Conservation (phyloP, 2,113 vertebrate species). For the Connochaetes taurinus region DNA sequence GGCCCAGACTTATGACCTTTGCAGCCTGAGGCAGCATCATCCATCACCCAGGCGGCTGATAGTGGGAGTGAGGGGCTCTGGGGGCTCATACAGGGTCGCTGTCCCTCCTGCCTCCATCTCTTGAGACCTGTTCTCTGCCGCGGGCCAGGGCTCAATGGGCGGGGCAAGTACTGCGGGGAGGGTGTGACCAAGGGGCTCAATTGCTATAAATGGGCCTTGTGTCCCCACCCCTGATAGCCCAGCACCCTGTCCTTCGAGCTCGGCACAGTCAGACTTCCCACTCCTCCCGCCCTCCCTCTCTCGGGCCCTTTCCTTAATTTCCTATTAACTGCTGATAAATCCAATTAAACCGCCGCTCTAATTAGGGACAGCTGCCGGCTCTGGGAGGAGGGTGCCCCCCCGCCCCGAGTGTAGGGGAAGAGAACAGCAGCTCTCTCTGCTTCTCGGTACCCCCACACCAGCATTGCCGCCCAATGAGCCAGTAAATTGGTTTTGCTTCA, state of each 20-base stretch:
- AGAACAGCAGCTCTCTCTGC: conserved; percentile 34
- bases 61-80: neutral
- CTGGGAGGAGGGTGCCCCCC: conserved; percentile 21
- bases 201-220: neutral
- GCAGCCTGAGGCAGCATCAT: conserved; percentile 41
- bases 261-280: neutral
- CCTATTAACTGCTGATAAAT: conserved; percentile 81
- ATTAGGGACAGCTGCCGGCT: conserved; percentile 83
- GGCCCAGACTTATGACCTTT: conserved; percentile 73
- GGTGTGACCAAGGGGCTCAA: neutral
- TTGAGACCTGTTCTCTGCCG: neutral
- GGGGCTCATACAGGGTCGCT: neutral
- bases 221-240: neutral
- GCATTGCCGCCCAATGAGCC: conserved; percentile 66
- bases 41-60: conserved; percentile 51
- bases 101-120: neutral
- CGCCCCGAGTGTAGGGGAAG: neutral
- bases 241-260: conserved; percentile 17
- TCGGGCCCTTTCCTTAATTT: conserved; percentile 76
- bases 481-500: conserved; percentile 71
- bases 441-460: conserved; percentile 57
- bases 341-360: conserved; percentile 78
- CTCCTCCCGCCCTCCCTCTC: conserved; percentile 55
- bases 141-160: accelerated
- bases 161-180: accelerated